Evolutionary conservation across 2,797 vertebrate genomes (phyloP), one percentile per base, ranked within the genome.

Genomic region (Lagocephalus sceleratus): DNA sequence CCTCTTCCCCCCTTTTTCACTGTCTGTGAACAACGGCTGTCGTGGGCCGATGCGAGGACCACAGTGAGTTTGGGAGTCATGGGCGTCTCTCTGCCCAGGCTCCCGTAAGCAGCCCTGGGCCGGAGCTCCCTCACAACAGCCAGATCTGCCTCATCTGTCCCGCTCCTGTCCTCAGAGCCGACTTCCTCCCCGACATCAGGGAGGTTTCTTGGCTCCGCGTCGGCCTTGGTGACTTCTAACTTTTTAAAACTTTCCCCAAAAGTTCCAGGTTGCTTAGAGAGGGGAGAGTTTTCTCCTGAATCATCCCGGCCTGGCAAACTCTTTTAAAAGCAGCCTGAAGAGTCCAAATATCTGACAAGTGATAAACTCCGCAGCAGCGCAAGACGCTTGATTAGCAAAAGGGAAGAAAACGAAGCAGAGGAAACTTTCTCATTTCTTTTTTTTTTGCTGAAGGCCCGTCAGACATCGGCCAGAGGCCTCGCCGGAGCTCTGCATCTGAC

Each of bases 161-260:
- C 2, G 26, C 26, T 11, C 26, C 26, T 29, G 26, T 29, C 32
- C 32, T 35, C 32, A 35, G 12, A 19, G 59, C 11, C 8, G 20
- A 51, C 65, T 64, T 52, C 45, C 59, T 17, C 44, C 62, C 72
- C 70, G 76, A 76, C 79, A 78, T 67, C 56, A 32, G 47, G 70
- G 76, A 81, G 71, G 50, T 65, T 45, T 78, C 57, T 66, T 82
- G 79, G 78, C 78, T 70, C 50, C 20, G 14, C 45, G 45, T 66
- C 68, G 44, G 48, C 63, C 57, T 70, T 72, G 76, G 76, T 71
- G 59, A 63, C 40, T 60, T 72, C 15, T 71, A 61, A 63, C 40
- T 60, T 72, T 39, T 25, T 25, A 25, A 25, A 25, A 25, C 25
- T 25, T n/a, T n/a, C 25, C 25, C 5, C 5, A 25, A 25, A 25